A percentile compares a stretch with the other conserved stretches of the same genome.
These are phyloP conservation scores for Junco hyemalis DNA, from an alignment of 2,113 vertebrate species.

Conservation along the genomic window DNA sequence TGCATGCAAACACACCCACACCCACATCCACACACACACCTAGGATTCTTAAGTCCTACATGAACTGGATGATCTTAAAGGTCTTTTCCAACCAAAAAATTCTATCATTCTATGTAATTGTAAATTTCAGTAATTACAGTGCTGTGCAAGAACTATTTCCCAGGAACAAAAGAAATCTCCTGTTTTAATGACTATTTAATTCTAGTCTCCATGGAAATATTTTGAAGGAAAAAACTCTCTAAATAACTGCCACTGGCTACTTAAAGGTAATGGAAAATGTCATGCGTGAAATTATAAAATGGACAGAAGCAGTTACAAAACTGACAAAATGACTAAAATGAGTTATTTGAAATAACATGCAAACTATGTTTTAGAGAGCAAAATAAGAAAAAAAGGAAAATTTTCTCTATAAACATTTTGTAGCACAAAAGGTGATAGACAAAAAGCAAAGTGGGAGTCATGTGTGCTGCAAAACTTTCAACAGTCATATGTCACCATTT, in stretches of 20 bases:
- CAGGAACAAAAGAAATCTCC: neutral
- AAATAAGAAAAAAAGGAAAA: neutral
- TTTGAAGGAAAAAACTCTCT: slow-evolving; percentile 10
- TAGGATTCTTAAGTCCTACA: neutral
- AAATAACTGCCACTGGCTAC: slow-evolving; percentile 37
- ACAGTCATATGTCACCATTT: neutral
- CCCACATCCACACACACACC: neutral
- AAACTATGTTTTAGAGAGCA: neutral
- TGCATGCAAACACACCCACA: rapidly evolving
- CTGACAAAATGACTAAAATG: neutral
- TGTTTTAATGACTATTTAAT: slow-evolving; percentile 10
- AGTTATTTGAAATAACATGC: neutral
- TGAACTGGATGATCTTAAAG: neutral
- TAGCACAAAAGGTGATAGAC: neutral
- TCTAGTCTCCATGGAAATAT: slow-evolving; percentile 39
- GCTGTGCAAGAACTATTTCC: neutral
- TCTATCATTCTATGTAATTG: neutral
- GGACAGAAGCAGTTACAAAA: neutral
- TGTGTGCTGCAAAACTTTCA: neutral
- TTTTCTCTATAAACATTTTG: neutral
- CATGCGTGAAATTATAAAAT: slow-evolving; percentile 32
- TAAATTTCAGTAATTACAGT: neutral
- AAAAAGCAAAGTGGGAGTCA: neutral
- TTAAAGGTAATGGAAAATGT: slow-evolving; percentile 44
- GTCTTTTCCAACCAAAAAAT: neutral